Evolutionary conservation across 2,888 invertebrate species (phyloP), one percentile per base, ranked within the genome.

Genomic region (Eledona agricola): DNA sequence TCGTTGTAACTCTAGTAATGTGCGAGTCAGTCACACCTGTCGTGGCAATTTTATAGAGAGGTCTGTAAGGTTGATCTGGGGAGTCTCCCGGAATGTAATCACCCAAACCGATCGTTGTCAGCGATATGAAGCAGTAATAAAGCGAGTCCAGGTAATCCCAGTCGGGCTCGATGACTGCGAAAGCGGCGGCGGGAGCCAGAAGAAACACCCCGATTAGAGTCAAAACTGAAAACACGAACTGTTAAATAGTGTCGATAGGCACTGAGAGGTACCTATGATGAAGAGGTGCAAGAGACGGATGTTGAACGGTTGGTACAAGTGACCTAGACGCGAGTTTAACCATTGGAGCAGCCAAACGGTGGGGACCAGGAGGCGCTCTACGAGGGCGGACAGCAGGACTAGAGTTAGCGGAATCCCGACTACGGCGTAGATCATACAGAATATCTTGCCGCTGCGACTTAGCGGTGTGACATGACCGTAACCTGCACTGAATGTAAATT

Each of bases 391-490:
- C 46, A 94, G 80, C 57, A 94, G 80, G 47, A 93, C 86, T 70
- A 95, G 78, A 0, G 94, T 93, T 70, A 93, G 77, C 0, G 95
- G 95, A 59, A 95, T 93, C 1, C 94, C 90, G 47, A 93, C 79
- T 50, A 90, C 77, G 0, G 93, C 92, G 78, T 91, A 95, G 42
- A 90, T 74, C 74, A 95, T 90, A 77, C 92, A 92, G 79, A 94
- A 93, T 46, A 91, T 78, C 78, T 94, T 93, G 15, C 95, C 94
- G 1, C 86, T 87, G 74, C 88, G 84, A 32, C 92, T 90, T 7
- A 93, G 79, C 0, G 94, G 93, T 0, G 93, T 90, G 40, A 93
- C 90, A 75, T 93, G 90, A 3, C 94, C 94, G 77, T 94, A 95
- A 38, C 93, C 93, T 92, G 77, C 1, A 72, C 64, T 51, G 60